Percentiles rank a stretch among this genome's conserved stretches.
phyloP scores from a whole-genome alignment of 2,888 invertebrate genomes.

The Xestia rhomboidea region DNA sequence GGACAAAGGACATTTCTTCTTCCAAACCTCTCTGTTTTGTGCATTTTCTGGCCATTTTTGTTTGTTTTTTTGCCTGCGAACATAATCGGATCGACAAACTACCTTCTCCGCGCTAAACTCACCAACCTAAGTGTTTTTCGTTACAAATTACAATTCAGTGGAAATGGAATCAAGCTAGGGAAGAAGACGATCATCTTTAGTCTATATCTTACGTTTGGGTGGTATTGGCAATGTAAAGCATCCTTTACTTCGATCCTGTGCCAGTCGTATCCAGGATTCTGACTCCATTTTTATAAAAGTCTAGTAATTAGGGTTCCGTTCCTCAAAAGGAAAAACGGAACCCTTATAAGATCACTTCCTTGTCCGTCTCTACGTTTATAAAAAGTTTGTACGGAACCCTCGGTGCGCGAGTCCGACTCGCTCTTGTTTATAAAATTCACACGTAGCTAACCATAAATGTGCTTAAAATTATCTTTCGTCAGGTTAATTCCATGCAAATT shows the following conservation, averaged over 20 bases:
- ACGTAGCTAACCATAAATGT: background rate
- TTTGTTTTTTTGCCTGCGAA: no score
- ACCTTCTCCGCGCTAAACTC: background rate
- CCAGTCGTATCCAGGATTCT: background rate
- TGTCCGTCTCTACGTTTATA: no score
- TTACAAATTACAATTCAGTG: background rate
- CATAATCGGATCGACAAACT: no score
- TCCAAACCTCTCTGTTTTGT: no score
- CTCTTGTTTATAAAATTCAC: background rate
- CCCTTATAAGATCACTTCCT: no score
- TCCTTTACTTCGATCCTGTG: background rate
- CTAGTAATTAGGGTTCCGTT: no score
- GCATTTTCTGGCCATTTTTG: no score
- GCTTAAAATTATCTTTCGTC: background rate
- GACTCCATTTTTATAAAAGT: background rate
- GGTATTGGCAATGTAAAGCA: background rate
- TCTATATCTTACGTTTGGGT: background rate
- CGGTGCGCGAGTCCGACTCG: no score
- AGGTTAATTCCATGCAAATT: background rate
- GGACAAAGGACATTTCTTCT: no score
- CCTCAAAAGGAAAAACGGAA: no score
- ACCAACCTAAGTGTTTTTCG: background rate
- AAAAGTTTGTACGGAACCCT: no score
- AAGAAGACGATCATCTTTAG: background rate
- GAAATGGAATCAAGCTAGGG: no score